Base-by-base conservation (phyloP, 2,888 invertebrate genomes). In the Meiosimyza platycephala region DNA sequence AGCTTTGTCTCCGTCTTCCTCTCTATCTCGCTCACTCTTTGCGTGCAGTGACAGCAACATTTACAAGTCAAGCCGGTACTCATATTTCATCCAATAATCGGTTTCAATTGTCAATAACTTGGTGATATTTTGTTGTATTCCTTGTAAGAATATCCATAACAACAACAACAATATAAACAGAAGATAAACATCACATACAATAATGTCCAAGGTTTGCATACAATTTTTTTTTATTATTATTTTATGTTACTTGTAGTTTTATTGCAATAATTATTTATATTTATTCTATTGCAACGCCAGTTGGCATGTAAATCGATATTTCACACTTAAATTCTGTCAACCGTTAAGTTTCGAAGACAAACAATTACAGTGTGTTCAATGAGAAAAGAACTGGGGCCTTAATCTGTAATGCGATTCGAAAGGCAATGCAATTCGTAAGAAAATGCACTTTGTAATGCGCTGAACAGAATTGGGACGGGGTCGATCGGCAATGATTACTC, bases 121-220 rank as follows among this genome's bases (percentile, higher is more conserved):
- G 71, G 76, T 47, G 69, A 59, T 51, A 55, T 59, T 65, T 62
- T 66, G 64, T 68, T 67, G 54, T 74, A 68, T 59, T 66, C 50
- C 69, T 74, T 76, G 77, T 76, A 74, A 79, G 78, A 79, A 16
- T 12, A 16, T 16, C 33, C 16, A 3, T 13, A 52, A 28, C 66
- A 48, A 22, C 55, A 47, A 69, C 55, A 33, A 16, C 63, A 60
- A 33, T 13, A 28, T 28, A 18, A 60, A 4, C 59, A 60, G 22
- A 40, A 28, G 28, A 15, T 18, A 33, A 77, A 75, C 73, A 51
- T 73, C 76, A 77, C 71, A 60, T 22, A 48, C 11, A 55, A 66
- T 50, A 60, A 72, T 72, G 72, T 72, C 72, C 33, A 48, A 72
- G 72, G 72, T 72, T 72, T 66, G 72, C 57, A 65, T 71, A 18